Percentiles rank a stretch among this genome's conserved stretches.
These are phyloP conservation scores for Strix uralensis DNA, from an alignment of 2,113 vertebrate species.

Conservation along the genomic window DNA sequence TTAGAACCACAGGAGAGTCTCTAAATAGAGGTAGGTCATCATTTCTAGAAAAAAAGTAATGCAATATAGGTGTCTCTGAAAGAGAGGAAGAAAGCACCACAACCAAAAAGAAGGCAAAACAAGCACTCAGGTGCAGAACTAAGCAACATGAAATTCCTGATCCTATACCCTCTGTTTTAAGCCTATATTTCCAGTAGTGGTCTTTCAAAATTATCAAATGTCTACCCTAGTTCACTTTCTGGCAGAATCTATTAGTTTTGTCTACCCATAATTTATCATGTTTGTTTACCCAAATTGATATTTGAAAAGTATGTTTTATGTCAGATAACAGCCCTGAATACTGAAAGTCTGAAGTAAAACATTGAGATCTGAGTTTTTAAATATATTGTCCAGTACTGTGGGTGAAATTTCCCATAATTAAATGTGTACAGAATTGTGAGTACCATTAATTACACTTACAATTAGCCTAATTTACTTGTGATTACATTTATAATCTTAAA, in stretches of 20 bases:
- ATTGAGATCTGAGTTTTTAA: not conserved
- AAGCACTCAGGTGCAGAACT: not conserved
- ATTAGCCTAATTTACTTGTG: not conserved
- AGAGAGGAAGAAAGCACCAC: not conserved
- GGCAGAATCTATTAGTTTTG: not conserved
- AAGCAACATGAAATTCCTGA: not conserved
- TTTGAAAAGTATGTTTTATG: not conserved
- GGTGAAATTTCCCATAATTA: not conserved
- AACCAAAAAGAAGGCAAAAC: not conserved
- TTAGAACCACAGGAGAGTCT: constrained; percentile 4
- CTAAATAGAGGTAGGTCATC: not conserved
- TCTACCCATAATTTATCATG: not conserved
- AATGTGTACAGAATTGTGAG: not conserved
- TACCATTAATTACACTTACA: constrained; percentile 32
- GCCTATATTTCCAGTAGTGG: not conserved
- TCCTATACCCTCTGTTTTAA: not conserved
- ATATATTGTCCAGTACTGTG: not conserved
- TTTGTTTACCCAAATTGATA: not conserved
- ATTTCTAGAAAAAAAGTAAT: not conserved
- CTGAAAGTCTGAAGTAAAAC: not conserved
- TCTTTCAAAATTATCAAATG: not conserved
- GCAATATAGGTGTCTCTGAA: not conserved
- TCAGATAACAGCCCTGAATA: not conserved
- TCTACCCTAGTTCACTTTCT: not conserved
- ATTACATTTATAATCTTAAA: not conserved